Evolutionary conservation across 2,113 vertebrate species (phyloP).

Genomic region (Brachyistius frenatus): DNA sequence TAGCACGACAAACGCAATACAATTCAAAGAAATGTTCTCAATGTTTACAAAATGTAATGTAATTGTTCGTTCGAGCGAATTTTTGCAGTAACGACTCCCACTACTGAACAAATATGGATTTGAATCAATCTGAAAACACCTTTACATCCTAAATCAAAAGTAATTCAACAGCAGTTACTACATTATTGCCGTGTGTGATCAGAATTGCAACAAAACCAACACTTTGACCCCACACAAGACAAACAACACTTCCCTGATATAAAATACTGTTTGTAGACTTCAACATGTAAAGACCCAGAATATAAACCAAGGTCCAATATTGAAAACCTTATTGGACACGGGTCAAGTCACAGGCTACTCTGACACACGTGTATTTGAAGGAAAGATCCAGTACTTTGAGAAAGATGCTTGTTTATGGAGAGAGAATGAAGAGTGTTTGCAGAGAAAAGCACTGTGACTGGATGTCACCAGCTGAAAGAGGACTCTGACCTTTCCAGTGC

Average conservation of each 20-base stretch:
- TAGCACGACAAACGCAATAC: no score
- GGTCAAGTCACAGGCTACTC: background rate
- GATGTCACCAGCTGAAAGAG: background rate
- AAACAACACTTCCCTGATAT: background rate
- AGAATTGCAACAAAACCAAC: background rate
- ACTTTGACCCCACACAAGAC: background rate
- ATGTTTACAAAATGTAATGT: background rate
- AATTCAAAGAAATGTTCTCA: no score
- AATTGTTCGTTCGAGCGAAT: background rate
- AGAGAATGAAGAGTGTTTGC: background rate
- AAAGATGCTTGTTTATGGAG: background rate
- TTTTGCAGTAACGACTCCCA: background rate
- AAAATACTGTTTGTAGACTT: background rate
- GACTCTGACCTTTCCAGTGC: slow-evolving; percentile 93
- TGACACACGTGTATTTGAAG: slow-evolving; percentile 1
- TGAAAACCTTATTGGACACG: no score
- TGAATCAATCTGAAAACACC: background rate
- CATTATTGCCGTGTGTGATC: background rate
- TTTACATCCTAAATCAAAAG: background rate
- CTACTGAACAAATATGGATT: no score
- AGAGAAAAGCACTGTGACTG: background rate
- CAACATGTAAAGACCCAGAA: background rate
- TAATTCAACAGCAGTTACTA: background rate
- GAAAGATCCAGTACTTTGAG: background rate
- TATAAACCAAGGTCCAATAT: no score